Percentiles rank a stretch among this genome's conserved stretches.
These are phyloP conservation scores for Paramuricea clavata DNA, from an alignment of 92 coral and sea anemone species.

Conservation along the genomic window DNA sequence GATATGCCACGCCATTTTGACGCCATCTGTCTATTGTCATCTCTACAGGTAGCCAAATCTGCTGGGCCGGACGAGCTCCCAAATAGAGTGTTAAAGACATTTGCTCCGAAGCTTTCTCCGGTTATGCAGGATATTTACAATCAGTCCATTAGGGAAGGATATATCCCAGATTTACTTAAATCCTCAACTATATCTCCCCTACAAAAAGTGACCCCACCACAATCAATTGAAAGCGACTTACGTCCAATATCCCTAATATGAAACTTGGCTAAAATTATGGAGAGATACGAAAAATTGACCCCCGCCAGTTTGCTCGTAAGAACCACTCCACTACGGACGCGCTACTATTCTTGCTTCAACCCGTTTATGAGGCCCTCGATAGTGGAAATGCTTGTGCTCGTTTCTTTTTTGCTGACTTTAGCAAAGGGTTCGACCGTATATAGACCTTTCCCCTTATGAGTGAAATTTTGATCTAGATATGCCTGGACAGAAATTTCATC, in stretches of 20 bases:
- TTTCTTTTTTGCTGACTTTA: background rate
- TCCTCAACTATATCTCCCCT: background rate
- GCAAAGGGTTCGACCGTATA: background rate
- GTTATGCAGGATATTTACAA: background rate
- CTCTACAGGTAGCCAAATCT: no score
- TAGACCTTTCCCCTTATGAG: no score
- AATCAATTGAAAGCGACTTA: no score
- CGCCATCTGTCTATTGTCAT: no score
- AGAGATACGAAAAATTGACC: background rate
- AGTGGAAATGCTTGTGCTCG: no score
- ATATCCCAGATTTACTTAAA: background rate
- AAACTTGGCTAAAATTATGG: background rate
- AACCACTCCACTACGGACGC: no score
- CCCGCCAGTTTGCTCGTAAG: no score
- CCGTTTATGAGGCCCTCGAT: background rate
- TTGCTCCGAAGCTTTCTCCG: background rate
- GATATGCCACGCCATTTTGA: no score
- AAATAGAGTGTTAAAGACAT: background rate
- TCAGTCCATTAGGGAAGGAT: background rate
- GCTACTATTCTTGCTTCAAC: background rate
- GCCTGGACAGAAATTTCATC: no score
- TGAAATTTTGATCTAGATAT: no score
- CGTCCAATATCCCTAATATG: background rate
- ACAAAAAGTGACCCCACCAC: background rate
- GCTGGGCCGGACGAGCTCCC: background rate